Evolutionary conservation across 37 sponge, comb jelly and placozoan species (phyloP).

Genomic region (Cliona cf. orientalis): DNA sequence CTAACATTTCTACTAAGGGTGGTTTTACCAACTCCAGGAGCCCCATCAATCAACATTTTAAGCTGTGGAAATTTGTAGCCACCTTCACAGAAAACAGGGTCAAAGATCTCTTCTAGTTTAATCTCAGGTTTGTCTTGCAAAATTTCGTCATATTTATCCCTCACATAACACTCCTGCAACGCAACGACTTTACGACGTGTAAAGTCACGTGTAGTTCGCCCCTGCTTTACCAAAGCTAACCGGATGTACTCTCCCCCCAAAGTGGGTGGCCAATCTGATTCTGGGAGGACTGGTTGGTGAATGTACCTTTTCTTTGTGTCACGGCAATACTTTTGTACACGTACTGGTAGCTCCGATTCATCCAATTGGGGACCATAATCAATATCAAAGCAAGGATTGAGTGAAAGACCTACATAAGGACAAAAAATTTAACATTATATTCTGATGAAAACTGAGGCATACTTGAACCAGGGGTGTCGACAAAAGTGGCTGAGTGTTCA

Average conservation of each 20-base stretch:
- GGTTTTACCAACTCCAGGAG: constrained; percentile 15
- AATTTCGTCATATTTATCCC: not conserved
- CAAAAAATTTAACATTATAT: too few relatives aligned
- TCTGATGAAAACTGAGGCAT: too few relatives aligned
- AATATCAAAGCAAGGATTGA: too few relatives aligned
- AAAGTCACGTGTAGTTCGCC: not conserved
- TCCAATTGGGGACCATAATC: too few relatives aligned
- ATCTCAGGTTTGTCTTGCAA: not conserved
- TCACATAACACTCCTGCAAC: not conserved
- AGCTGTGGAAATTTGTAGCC: too few relatives aligned
- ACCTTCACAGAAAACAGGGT: too few relatives aligned
- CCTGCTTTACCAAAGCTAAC: not conserved
- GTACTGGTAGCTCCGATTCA: not conserved
- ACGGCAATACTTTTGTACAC: not conserved
- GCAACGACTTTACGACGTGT: not conserved
- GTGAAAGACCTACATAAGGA: too few relatives aligned
- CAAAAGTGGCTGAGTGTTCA: too few relatives aligned
- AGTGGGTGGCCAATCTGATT: constrained; percentile 10
- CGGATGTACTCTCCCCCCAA: not conserved
- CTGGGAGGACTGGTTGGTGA: not conserved
- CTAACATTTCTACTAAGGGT: not conserved
- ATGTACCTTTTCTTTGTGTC: not conserved
- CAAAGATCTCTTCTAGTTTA: not conserved
- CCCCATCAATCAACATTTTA: constrained; percentile 8
- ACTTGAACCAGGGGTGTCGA: too few relatives aligned